phyloP scores from a whole-genome alignment of 2,888 invertebrate genomes.

The Nomada fucata region DNA sequence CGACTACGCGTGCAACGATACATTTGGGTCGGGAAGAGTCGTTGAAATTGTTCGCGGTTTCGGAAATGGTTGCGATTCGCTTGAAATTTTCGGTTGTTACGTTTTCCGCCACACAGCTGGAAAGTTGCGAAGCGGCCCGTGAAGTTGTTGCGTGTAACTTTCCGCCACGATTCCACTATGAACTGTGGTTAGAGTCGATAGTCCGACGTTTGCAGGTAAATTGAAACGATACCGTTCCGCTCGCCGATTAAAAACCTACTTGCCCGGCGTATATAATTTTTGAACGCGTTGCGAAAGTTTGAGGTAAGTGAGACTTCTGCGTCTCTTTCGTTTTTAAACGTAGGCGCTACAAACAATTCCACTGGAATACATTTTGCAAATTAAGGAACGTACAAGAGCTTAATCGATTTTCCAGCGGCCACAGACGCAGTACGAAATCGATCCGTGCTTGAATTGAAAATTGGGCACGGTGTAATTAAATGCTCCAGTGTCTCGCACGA shows the following conservation, averaged over 20 bases:
- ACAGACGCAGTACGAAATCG: too few species aligned
- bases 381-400: too few species aligned
- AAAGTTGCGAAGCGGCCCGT: slow-evolving; percentile 32
- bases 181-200: slow-evolving; percentile 20
- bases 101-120: slow-evolving; percentile 7
- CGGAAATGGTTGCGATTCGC: slow-evolving; percentile 11
- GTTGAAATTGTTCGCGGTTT: slow-evolving; percentile 16
- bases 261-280: slow-evolving; percentile 29
- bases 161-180: slow-evolving; percentile 15
- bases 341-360: too few species aligned
- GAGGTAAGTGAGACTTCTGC: too few species aligned
- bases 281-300: too few species aligned
- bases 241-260: background rate
- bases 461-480: too few species aligned
- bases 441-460: too few species aligned
- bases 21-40: background rate
- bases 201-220: slow-evolving; percentile 18
- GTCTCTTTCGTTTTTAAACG: too few species aligned
- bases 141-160: slow-evolving; percentile 27
- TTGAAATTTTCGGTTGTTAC: slow-evolving; percentile 38
- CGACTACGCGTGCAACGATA: background rate
- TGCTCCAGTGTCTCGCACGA: too few species aligned
- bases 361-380: too few species aligned
- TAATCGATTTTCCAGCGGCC: too few species aligned
- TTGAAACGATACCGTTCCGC: slow-evolving; percentile 7